Evolutionary conservation across 2,888 invertebrate species (phyloP).

Genomic region (Sphaerophoria taeniata): DNA sequence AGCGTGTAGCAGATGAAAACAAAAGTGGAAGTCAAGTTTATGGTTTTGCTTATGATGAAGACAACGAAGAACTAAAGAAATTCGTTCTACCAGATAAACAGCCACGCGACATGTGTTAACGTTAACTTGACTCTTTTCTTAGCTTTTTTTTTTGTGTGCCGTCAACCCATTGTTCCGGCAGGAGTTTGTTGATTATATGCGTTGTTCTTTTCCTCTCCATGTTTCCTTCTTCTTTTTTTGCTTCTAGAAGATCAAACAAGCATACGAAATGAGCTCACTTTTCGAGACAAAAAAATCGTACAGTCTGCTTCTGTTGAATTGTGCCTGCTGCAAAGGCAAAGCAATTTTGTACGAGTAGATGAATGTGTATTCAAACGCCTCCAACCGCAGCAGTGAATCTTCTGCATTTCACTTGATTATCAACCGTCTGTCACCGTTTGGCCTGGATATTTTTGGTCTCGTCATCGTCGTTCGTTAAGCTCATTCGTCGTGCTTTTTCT

Average conservation of each 20-base stretch:
- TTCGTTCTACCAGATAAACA: slow-evolving; percentile 55
- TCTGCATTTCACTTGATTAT: slow-evolving; percentile 7
- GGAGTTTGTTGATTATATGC: background rate
- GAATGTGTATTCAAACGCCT: slow-evolving; percentile 10
- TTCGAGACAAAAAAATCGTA: background rate
- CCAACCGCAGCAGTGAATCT: slow-evolving; percentile 48
- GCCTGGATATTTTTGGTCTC: slow-evolving; percentile 27
- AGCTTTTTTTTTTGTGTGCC: too few relatives aligned
- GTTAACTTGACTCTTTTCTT: slow-evolving; percentile 47
- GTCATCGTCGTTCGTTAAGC: slow-evolving; percentile 5
- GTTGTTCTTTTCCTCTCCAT: slow-evolving; percentile 6
- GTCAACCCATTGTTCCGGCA: slow-evolving; percentile 45
- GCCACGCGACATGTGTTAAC: slow-evolving; percentile 73
- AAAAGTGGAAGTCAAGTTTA: slow-evolving; percentile 11
- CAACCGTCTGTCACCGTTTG: slow-evolving; percentile 53
- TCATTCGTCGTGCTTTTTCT: background rate
- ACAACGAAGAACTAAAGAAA: slow-evolving; percentile 12
- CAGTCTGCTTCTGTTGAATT: slow-evolving; percentile 2
- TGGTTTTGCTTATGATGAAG: background rate
- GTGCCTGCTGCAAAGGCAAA: background rate
- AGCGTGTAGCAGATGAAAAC: slow-evolving; percentile 7
- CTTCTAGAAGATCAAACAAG: slow-evolving; percentile 6
- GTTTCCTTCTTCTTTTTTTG: background rate
- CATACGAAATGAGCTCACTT: slow-evolving; percentile 33
- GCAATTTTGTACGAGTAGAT: background rate